Base-by-base conservation (phyloP, 2,113 vertebrate species). In the Sigmodon hispidus region DNA sequence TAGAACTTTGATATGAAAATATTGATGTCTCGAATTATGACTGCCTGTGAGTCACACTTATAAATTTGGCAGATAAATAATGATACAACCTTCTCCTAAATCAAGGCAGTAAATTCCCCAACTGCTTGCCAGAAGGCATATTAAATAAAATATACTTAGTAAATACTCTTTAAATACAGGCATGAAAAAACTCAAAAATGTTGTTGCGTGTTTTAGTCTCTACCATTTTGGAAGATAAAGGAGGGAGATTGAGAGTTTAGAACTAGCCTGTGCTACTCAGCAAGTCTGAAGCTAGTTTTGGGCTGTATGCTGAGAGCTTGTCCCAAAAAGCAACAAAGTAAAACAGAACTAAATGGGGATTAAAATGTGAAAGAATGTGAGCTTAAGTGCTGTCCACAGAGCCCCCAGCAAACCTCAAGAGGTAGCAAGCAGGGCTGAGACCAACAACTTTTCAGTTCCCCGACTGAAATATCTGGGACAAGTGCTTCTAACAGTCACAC, bases 101-200 rank as follows among this genome's bases (percentile, higher is more conserved):
- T 96, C 97, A 98, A 98, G 96, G 97, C 94, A 93, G 11, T 86
- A 83, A 92, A 90, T 97, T 97, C 95, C 96, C 96, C 97, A 97
- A 19, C 98, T 97, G 96, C 96, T 97, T 97, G 55, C 96, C 97
- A 98, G 98, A 98, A 97, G 97, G 97, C 97, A 96, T 97, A 98
- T 96, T 98, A 98, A 98, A 98, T 98, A 98, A 98, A 98, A 97
- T 75, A 96, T 36, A 94, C 96, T 97, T 98, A 61, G 92, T 96
- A 98, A 97, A 93, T 52, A 57, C 10, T 90, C 89, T 93, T 50
- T 80, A 92, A 87, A 87, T 76, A 92, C 87, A 63, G 36, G 24
- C 7, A 57, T 57, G 43, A 31, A 72, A 24, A 67, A 31, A 5
- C 19, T 70, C 24, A 72, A 57, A 55, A 17, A 26, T 11, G 4